Evolutionary conservation across 2,113 vertebrate genomes (phyloP).

Genomic region (Ariopsis seemanni): DNA sequence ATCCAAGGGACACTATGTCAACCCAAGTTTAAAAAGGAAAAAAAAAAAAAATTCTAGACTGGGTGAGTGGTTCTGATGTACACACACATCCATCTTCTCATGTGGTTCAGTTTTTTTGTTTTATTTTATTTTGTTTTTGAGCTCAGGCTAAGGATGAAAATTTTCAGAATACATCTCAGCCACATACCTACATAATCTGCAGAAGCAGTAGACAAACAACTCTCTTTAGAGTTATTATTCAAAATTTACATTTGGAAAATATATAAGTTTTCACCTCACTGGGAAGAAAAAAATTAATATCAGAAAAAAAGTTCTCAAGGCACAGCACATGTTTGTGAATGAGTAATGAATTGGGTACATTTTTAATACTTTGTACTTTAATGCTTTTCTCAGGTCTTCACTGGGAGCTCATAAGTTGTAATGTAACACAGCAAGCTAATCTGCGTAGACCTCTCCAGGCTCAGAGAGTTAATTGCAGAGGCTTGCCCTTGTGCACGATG

Average conservation of each 20-base stretch:
- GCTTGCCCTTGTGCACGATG: slow-evolving; percentile 72
- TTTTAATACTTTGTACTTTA: not conserved
- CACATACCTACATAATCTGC: not conserved
- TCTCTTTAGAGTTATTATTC: no score
- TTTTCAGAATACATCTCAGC: not conserved
- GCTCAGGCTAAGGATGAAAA: not conserved
- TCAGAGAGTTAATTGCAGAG: slow-evolving; percentile 69
- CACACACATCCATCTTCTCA: slow-evolving; percentile 15
- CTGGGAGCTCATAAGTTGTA: slow-evolving; percentile 52
- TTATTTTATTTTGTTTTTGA: no score
- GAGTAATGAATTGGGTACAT: not conserved
- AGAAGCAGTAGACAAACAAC: not conserved
- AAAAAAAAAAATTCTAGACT: no score
- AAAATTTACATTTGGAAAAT: no score
- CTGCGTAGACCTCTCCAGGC: slow-evolving; percentile 50
- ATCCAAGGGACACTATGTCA: no score
- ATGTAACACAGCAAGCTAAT: slow-evolving; percentile 46
- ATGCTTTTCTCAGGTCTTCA: slow-evolving; percentile 23
- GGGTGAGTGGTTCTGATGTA: not conserved
- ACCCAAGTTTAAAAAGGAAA: no score
- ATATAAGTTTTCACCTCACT: no score
- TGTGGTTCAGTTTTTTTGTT: not conserved
- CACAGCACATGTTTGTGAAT: not conserved
- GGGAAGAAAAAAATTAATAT: no score
- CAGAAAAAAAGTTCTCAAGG: no score